Base-by-base conservation (phyloP, 2,888 invertebrate species). In the Drosophila cracens region DNA sequence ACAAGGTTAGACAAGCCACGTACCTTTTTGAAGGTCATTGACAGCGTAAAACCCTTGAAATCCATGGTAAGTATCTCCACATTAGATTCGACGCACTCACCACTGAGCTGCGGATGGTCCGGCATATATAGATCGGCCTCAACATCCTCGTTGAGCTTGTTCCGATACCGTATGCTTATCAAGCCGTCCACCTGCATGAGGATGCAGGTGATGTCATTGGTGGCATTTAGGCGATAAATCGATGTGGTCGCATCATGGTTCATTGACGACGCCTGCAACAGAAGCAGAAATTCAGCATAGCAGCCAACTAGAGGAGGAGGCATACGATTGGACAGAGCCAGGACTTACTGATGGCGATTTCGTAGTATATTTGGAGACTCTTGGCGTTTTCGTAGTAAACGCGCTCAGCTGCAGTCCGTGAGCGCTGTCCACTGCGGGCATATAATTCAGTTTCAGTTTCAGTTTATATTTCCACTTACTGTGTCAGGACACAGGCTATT, bases 1-100 rank as follows among this genome's bases (percentile, higher is more conserved):
- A n/a, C 6, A 34, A 38, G n/a, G 21, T 2, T 46, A 66, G 13
- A 63, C 2, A 27, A 10, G 8, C 6, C 6, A 58, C 56, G 33
- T 70, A 97, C 97, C 95, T 97, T 97, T 69, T 96, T 95, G 90
- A 98, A 98, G 78, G 95, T 95, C 94, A 96, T 96, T 62, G 95
- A 94, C 49, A 98, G 93, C 0, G 95, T 94, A 90, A 97, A 97
- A 51, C 96, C 96, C 70, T 95, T 95, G 95, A 97, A 97, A 10
- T 95, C 95, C 60, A 97, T 94, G 56, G 95, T 94, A 90, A 97
- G 94, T 5, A 95, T 95, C 46, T 96, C 96, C 29, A 94, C 94
- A 82, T 97, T 97, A 40, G 96, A 96, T 75, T 95, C 95, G 69
- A 95, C 95, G 91, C 97, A 97, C 76, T 95, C 95, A 0, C 97